Evolutionary conservation across 1,140 invertebrate species (phyloP).

Genomic region (Babylonia areolata): DNA sequence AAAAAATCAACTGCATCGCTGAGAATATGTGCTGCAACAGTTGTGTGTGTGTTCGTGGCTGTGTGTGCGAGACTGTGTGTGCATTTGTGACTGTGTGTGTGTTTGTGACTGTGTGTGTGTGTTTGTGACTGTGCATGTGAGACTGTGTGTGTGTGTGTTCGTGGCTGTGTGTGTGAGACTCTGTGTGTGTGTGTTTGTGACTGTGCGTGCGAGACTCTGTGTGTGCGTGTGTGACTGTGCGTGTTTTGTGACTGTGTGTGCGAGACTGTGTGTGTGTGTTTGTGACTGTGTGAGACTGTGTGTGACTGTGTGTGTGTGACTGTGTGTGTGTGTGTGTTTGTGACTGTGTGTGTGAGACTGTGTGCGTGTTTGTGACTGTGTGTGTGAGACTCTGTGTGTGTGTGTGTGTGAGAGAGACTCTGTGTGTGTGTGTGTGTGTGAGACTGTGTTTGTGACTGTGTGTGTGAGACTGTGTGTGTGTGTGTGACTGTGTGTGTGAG

Average conservation of each 20-base stretch:
- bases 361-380: background rate
- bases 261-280: background rate
- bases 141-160: constrained; percentile 5
- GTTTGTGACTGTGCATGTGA: no score
- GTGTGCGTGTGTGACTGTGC: background rate
- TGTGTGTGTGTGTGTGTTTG: constrained; percentile 20
- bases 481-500: background rate
- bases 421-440: constrained; percentile 14
- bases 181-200: constrained; percentile 2
- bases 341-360: background rate
- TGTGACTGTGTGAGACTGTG: background rate
- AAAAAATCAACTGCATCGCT: no score
- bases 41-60: background rate
- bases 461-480: background rate
- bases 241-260: background rate
- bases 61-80: background rate
- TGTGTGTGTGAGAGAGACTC: background rate
- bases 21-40: no score
- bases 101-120: background rate
- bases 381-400: background rate
- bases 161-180: background rate
- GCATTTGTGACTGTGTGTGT: background rate
- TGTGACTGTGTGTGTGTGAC: background rate
- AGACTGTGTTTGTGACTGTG: constrained; percentile 2
- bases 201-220: background rate